phyloP scores from a whole-genome alignment of 2,797 vertebrate species.

The Oryzias sinensis region DNA sequence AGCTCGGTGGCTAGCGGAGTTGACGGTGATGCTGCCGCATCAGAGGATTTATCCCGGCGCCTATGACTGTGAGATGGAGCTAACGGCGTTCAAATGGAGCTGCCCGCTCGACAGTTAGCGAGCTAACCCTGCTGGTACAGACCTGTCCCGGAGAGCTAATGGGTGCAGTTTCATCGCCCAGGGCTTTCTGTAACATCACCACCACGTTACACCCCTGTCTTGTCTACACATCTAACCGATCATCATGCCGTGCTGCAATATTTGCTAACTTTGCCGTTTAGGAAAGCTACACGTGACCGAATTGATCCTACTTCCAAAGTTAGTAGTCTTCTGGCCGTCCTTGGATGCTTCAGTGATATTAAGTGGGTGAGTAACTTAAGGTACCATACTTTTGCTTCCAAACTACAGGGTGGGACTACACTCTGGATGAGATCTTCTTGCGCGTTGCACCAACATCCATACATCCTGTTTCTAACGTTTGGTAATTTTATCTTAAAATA shows the following conservation, averaged over 20 bases:
- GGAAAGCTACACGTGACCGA: slow-evolving; percentile 64
- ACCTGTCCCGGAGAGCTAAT: slow-evolving; percentile 45
- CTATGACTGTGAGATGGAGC: slow-evolving; percentile 68
- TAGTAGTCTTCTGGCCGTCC: slow-evolving; percentile 35
- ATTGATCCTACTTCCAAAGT: slow-evolving; percentile 38
- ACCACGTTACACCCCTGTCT: slow-evolving; percentile 26
- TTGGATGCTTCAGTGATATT: slow-evolving; percentile 67
- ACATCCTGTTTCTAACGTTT: neutral
- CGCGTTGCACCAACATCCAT: slow-evolving; percentile 20
- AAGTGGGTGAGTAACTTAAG: slow-evolving; percentile 61
- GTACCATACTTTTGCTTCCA: slow-evolving; percentile 16
- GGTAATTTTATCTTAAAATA: neutral
- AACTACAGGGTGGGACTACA: slow-evolving; percentile 40
- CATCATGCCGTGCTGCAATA: slow-evolving; percentile 44
- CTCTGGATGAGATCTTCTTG: slow-evolving; percentile 23
- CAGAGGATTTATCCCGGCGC: slow-evolving; percentile 65
- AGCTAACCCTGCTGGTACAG: slow-evolving; percentile 43
- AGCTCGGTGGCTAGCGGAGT: slow-evolving; percentile 49
- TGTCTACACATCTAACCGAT: slow-evolving; percentile 33
- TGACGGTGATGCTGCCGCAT: slow-evolving; percentile 47
- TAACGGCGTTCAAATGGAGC: slow-evolving; percentile 57
- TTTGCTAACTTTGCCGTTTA: slow-evolving; percentile 55
- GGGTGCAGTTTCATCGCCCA: slow-evolving; percentile 33
- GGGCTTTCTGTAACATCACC: slow-evolving; percentile 26
- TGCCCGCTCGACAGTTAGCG: slow-evolving; percentile 63